Conservation (phyloP, 2,797 vertebrate genomes). For the Harpagifer antarcticus region DNA sequence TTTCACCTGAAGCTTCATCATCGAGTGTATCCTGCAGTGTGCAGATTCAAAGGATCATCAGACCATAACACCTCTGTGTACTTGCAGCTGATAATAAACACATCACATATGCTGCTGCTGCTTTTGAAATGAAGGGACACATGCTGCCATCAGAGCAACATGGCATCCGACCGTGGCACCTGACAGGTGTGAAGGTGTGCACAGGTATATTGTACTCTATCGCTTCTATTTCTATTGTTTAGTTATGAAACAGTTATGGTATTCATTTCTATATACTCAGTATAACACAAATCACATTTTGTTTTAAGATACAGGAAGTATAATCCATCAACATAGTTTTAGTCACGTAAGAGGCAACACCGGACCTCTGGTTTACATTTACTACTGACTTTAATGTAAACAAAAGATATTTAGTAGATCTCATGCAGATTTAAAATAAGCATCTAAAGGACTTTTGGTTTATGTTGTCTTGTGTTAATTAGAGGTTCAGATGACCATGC, state of each 20-base stretch:
- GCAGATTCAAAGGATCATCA: background rate
- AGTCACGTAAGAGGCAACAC: background rate
- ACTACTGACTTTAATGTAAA: background rate
- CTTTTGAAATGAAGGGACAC: background rate
- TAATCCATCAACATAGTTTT: background rate
- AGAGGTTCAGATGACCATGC: too few relatives aligned
- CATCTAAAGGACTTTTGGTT: background rate
- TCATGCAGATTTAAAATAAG: background rate
- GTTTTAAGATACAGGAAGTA: background rate
- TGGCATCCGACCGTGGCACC: background rate
- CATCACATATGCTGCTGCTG: background rate
- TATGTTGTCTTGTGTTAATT: background rate
- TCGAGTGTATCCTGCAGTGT: background rate
- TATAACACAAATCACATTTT: background rate
- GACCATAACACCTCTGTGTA: background rate
- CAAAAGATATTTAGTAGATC: background rate
- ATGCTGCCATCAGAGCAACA: background rate
- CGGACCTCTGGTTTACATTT: background rate
- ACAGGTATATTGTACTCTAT: background rate
- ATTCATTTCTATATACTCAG: background rate
- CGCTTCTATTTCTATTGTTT: background rate
- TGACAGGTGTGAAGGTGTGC: background rate
- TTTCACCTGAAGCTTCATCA: background rate
- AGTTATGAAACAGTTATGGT: background rate
- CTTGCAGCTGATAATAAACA: background rate